Evolutionary conservation across 2,113 vertebrate genomes (phyloP), one percentile per base, ranked within the genome.

Genomic region (Odobenus rosmarus): DNA sequence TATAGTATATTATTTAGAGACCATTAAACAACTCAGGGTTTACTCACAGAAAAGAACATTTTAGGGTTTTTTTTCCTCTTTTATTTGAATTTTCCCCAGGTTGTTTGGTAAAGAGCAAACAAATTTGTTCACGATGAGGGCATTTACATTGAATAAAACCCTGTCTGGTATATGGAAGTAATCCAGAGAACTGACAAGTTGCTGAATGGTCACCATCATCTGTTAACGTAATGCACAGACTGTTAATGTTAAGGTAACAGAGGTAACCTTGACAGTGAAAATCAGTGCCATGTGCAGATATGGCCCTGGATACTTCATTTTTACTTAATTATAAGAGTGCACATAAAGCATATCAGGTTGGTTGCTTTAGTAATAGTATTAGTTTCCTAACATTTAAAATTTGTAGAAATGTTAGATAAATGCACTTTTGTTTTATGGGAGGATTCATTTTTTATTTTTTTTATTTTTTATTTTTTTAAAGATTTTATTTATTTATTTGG

Each of bases 381-480:
- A 39, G 87, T 95, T 77, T n/a, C 31, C 13, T 93, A 90, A 72
- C 92, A 97, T 97, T 97, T 97, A 97, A 98, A 97, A 97, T 97
- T 98, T 90, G 97, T 97, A 96, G 97, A 97, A 97, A 88, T 97
- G 55, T 92, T 97, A 82, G 80, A 94, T 96, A 96, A 96, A 95
- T 97, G 93, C 11, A 93, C 74, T 95, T 97, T 90, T 74, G 59
- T 89, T 95, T 96, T 51, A 79, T 53, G 64, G 26, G 61, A 96
- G 21, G 82, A 97, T 96, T 96, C 57, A 72, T 97, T 97, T 98
- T 97, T 97, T 92, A 98, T 97, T 97, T 97, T 97, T 98, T 97
- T 97, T 92, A 98, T 97, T 97, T 97, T 97, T 98, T 97, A n/a
- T n/a, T n/a, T n/a, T n/a, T n/a, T n/a, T n/a, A n/a, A n/a, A n/a